Evolutionary conservation across 2,888 invertebrate species (phyloP).

Genomic region (Physocephala rufipes): DNA sequence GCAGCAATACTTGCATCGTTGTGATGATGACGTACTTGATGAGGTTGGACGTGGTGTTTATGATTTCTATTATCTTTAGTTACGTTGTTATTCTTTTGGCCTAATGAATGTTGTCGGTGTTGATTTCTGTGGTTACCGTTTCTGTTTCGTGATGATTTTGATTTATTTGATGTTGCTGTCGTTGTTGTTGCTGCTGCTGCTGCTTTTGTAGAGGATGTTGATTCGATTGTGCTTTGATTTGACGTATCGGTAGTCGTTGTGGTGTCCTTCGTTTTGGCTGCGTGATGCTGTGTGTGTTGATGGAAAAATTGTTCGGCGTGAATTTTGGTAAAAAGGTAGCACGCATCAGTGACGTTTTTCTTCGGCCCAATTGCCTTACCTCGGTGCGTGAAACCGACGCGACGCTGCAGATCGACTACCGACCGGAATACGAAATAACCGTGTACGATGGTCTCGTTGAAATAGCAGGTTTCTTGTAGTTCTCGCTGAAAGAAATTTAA

Average conservation of each 20-base stretch:
- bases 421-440: slow-evolving; percentile 65
- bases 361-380: slow-evolving; percentile 65
- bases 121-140: slow-evolving; percentile 48
- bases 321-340: slow-evolving; percentile 63
- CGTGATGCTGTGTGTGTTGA: slow-evolving; percentile 51
- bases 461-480: slow-evolving; percentile 64
- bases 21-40: slow-evolving; percentile 64
- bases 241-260: slow-evolving; percentile 36
- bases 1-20: slow-evolving; percentile 59
- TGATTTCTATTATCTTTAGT: slow-evolving; percentile 50
- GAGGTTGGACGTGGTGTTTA: slow-evolving; percentile 52
- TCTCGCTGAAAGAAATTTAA: slow-evolving; percentile 55
- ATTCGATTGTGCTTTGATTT: background rate
- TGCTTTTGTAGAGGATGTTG: slow-evolving; percentile 15
- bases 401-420: slow-evolving; percentile 62
- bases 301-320: slow-evolving; percentile 62
- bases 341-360: slow-evolving; percentile 63
- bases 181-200: slow-evolving; percentile 40
- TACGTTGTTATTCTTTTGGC: slow-evolving; percentile 54
- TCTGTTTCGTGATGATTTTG: slow-evolving; percentile 46
- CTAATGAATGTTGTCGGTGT: slow-evolving; percentile 47
- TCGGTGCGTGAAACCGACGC: slow-evolving; percentile 64
- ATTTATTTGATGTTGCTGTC: slow-evolving; percentile 46
- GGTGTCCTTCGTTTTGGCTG: slow-evolving; percentile 39
- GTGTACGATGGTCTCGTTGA: slow-evolving; percentile 64